Conservation (phyloP, 2,888 invertebrate genomes). For the Apodemia duryi region DNA sequence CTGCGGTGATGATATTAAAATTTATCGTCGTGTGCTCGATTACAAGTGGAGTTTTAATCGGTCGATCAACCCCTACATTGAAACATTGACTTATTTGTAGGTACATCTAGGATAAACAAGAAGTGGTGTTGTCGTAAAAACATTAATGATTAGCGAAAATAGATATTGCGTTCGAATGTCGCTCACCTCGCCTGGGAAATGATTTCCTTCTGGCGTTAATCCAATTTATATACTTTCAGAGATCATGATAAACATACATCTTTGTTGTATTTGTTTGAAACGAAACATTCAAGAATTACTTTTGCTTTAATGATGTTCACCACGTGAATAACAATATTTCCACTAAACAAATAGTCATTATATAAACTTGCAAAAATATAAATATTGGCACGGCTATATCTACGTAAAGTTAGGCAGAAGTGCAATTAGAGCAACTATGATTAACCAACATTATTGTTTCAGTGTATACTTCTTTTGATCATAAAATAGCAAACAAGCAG, state of each 20-base stretch:
- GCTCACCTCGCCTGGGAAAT: constrained; percentile 60
- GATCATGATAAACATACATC: constrained; percentile 19
- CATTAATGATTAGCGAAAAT: constrained; percentile 60
- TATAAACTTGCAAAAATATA: too few relatives aligned
- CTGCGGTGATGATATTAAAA: too few relatives aligned
- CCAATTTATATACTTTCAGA: constrained; percentile 45
- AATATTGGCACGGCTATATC: too few relatives aligned
- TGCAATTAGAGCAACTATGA: too few relatives aligned
- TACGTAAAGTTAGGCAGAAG: too few relatives aligned
- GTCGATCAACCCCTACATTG: not conserved
- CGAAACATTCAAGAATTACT: not conserved
- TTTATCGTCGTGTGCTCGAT: not conserved
- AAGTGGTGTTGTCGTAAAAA: constrained; percentile 7
- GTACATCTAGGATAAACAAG: not conserved
- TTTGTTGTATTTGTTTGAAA: constrained; percentile 11
- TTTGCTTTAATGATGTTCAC: not conserved
- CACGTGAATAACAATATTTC: not conserved
- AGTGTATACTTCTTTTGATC: too few relatives aligned
- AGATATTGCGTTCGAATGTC: constrained; percentile 61
- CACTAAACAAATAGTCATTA: not conserved
- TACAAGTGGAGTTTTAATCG: not conserved
- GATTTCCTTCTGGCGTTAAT: constrained; percentile 56
- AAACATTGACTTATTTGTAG: not conserved
- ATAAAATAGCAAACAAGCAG: too few relatives aligned
- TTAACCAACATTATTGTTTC: too few relatives aligned